phyloP scores from a whole-genome alignment of 2,888 invertebrate species.

The Lamellibrachia satsuma region DNA sequence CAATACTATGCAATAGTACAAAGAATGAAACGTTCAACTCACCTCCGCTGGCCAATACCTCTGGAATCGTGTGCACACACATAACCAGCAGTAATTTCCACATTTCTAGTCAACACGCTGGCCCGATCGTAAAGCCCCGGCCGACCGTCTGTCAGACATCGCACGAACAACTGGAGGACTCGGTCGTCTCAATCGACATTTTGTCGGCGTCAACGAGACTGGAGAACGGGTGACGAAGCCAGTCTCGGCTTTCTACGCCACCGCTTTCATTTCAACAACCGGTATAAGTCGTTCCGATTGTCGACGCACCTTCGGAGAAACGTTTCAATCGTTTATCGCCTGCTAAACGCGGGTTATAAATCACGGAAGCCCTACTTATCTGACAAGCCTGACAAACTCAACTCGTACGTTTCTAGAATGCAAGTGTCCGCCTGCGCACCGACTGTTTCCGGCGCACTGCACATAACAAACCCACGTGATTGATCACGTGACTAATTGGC shows the following conservation, averaged over 20 bases:
- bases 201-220: background rate
- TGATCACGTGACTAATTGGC: background rate
- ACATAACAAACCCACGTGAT: conserved; percentile 11
- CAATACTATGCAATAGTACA: too few relatives aligned
- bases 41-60: background rate
- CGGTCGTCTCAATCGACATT: background rate
- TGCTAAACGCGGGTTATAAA: background rate
- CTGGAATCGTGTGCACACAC: background rate
- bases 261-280: conserved; percentile 8
- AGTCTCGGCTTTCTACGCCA: background rate
- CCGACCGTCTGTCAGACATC: background rate
- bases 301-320: background rate
- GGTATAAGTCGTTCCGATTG: background rate
- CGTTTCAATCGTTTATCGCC: background rate
- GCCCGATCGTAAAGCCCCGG: background rate
- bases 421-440: background rate
- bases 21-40: background rate
- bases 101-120: background rate
- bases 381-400: background rate
- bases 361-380: background rate
- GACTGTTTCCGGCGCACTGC: background rate
- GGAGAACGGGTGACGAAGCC: background rate
- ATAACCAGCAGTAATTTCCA: background rate
- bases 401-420: background rate
- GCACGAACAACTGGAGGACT: background rate